phyloP scores from a whole-genome alignment of 1,140 invertebrate species.

The Sycobia sp. region DNA sequence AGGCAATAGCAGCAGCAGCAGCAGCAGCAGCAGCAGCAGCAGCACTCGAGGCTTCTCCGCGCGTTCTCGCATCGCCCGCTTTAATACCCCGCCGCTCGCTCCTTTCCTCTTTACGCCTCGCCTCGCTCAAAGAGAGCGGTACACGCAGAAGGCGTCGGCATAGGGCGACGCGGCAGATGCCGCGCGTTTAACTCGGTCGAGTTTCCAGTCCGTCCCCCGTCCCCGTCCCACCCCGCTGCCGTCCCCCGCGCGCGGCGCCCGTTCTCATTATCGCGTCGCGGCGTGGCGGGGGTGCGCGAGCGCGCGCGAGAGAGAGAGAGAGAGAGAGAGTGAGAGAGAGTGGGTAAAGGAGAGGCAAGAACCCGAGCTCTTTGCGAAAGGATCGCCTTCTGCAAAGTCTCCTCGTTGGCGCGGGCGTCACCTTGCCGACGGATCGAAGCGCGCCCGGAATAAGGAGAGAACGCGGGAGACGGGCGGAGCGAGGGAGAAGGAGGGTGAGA shows the following conservation, averaged over 20 bases:
- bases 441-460: no score
- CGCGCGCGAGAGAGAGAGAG: no score
- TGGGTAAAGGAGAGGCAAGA: no score
- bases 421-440: slow-evolving; percentile 28
- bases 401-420: slow-evolving; percentile 9
- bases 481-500: background rate
- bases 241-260: slow-evolving; percentile 47
- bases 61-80: no score
- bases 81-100: slow-evolving; percentile 15
- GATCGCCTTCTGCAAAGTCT: no score
- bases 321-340: background rate
- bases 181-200: slow-evolving; percentile 48
- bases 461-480: background rate
- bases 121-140: slow-evolving; percentile 24
- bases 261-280: slow-evolving; percentile 59
- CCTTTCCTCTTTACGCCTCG: slow-evolving; percentile 33
- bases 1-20: no score
- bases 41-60: no score
- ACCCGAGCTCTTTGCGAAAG: no score
- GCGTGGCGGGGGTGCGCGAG: background rate
- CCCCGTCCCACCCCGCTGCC: no score
- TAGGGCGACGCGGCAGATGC: slow-evolving; percentile 34
- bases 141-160: slow-evolving; percentile 10
- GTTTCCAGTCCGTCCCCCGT: slow-evolving; percentile 35
- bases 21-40: no score